Evolutionary conservation across 1,140 invertebrate species (phyloP), one percentile per base, ranked within the genome.

Genomic region (Helicoverpa zea): DNA sequence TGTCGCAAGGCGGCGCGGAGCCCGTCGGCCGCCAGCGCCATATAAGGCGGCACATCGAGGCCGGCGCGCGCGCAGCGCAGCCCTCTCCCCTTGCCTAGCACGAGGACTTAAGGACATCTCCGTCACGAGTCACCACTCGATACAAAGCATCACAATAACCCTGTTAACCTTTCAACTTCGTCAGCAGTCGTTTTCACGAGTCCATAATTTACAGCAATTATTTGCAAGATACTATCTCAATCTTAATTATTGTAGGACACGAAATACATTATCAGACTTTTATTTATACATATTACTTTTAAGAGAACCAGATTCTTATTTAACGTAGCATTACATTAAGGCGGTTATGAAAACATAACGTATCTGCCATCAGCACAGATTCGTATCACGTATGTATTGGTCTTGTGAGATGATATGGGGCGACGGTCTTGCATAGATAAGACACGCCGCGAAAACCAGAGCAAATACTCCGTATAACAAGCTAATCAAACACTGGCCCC

Each of bases 31-130:
- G 87, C 83, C 88, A 91, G 80, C 47, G 74, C 92, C 92, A 80
- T 92, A 92, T 92, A 92, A 85, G 91, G 91, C 64, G 52, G 64
- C 72, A 81, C 86, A 85, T 80, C 88, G 92, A 92, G 90, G 90
- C 85, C 86, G 83, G 70, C 59, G 61, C 49, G 49, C 13, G 61
- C 61, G 61, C 61, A 70, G 54, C 76, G 77, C 80, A 80, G 83
- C 83, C 83, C 84, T 79, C 80, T 68, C 51, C 73, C 79, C 29
- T 30, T 23, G 63, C 78, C 61, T 49, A 56, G 18, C 61, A 11
- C 75, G 64, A 68, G 76, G 76, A 58, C 63, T 58, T 58, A 52
- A 79, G 64, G 76, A 79, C 63, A 64, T 68, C 76, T 64, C 63
- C 74, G 59, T 76, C 49, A 83, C 72, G 59, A 77, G 23, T 51